Evolutionary conservation across 2,888 invertebrate species (phyloP).

Genomic region (Muschampia plurimacula): DNA sequence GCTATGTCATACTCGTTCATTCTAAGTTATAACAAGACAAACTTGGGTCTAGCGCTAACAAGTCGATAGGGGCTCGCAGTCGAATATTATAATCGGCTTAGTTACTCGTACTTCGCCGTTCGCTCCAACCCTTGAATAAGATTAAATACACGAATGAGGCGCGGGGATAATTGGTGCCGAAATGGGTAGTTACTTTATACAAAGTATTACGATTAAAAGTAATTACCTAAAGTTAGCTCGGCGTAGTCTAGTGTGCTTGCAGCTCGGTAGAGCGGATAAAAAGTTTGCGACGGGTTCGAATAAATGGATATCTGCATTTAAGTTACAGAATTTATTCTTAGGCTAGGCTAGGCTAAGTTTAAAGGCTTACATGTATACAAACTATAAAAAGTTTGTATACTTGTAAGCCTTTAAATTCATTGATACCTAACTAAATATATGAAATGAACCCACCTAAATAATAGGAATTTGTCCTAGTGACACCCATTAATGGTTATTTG

Average conservation of each 20-base stretch:
- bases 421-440: too few relatives aligned
- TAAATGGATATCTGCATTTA: too few relatives aligned
- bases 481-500: too few relatives aligned
- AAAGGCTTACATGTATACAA: too few relatives aligned
- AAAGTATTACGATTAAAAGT: constrained; percentile 15
- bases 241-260: background rate
- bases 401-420: too few relatives aligned
- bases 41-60: constrained; percentile 68
- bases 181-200: constrained; percentile 40
- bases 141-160: constrained; percentile 52
- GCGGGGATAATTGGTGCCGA: constrained; percentile 52
- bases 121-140: constrained; percentile 57
- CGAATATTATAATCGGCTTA: constrained; percentile 72
- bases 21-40: constrained; percentile 68
- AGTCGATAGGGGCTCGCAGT: constrained; percentile 57
- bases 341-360: too few relatives aligned
- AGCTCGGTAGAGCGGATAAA: background rate
- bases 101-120: constrained; percentile 52
- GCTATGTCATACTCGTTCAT: constrained; percentile 55
- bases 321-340: too few relatives aligned
- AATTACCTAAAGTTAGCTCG: constrained; percentile 25
- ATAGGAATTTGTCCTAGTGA: too few relatives aligned
- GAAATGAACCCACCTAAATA: too few relatives aligned
- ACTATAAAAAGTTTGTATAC: too few relatives aligned
- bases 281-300: background rate